phyloP scores from a whole-genome alignment of 1,140 invertebrate genomes.

The Armadillidium nasatum region DNA sequence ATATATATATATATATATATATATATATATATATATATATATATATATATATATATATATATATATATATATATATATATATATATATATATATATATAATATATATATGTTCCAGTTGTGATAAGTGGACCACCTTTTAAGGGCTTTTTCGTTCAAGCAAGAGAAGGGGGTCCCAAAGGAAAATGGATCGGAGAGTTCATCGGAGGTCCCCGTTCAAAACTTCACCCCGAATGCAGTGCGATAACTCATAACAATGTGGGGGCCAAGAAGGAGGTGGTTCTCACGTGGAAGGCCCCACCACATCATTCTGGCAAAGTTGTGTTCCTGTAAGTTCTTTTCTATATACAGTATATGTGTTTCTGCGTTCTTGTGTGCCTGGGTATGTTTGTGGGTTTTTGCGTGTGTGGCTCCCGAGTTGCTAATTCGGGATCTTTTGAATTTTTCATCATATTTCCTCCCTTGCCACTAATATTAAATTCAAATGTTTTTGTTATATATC shows the following conservation, averaged over 20 bases:
- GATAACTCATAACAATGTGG: background rate
- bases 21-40: too few relatives aligned
- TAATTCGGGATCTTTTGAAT: too few relatives aligned
- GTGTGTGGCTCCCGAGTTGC: too few relatives aligned
- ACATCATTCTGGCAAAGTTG: background rate
- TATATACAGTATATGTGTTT: too few relatives aligned
- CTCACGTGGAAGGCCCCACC: background rate
- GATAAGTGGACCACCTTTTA: background rate
- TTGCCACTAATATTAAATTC: too few relatives aligned
- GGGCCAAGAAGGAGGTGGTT: background rate
- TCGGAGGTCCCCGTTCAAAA: background rate
- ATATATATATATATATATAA: background rate
- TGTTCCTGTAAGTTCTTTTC: background rate
- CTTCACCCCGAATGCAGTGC: background rate
- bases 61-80: conserved; percentile 2
- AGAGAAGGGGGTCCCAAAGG: background rate
- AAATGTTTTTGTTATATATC: too few relatives aligned
- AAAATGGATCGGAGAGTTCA: background rate
- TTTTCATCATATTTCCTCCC: too few relatives aligned
- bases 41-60: too few relatives aligned
- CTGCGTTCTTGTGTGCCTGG: too few relatives aligned
- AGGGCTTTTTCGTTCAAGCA: background rate
- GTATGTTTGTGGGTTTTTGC: too few relatives aligned
- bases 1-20: too few relatives aligned
- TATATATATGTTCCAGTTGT: background rate